Percentiles rank a stretch among this genome's conserved stretches.
These are phyloP conservation scores for Pristionchus maxplancki DNA, from an alignment of 2,888 invertebrate species.

Conservation along the genomic window DNA sequence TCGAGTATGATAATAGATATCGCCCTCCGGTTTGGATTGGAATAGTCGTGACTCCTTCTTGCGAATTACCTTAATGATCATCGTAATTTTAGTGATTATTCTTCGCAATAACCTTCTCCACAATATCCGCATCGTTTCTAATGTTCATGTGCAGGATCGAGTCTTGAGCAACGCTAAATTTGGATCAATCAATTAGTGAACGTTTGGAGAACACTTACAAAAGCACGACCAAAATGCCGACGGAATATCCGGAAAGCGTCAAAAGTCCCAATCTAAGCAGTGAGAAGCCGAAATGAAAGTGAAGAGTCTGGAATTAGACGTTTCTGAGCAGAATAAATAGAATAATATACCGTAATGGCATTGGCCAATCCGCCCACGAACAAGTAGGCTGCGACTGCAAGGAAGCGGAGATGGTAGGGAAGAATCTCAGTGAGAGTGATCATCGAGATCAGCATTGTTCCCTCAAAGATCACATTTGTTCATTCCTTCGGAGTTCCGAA, in stretches of 20 bases:
- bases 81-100: not conserved
- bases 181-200: not conserved
- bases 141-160: not conserved
- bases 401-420: not conserved
- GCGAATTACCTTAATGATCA: not conserved
- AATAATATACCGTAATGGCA: not conserved
- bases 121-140: not conserved
- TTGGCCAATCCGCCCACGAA: not conserved
- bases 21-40: not conserved
- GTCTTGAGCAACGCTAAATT: not conserved
- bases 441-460: not conserved
- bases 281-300: not conserved
- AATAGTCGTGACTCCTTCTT: not conserved
- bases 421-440: conserved; percentile 16
- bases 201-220: not conserved
- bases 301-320: not conserved
- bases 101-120: not conserved
- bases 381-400: not conserved
- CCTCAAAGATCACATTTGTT: not conserved
- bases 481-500: too few relatives aligned
- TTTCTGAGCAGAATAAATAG: too few relatives aligned
- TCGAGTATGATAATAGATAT: not conserved
- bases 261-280: not conserved
- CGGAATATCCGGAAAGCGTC: not conserved
- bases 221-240: not conserved